Evolutionary conservation across 2,888 invertebrate genomes (phyloP).

Genomic region (Drosophila limbata): DNA sequence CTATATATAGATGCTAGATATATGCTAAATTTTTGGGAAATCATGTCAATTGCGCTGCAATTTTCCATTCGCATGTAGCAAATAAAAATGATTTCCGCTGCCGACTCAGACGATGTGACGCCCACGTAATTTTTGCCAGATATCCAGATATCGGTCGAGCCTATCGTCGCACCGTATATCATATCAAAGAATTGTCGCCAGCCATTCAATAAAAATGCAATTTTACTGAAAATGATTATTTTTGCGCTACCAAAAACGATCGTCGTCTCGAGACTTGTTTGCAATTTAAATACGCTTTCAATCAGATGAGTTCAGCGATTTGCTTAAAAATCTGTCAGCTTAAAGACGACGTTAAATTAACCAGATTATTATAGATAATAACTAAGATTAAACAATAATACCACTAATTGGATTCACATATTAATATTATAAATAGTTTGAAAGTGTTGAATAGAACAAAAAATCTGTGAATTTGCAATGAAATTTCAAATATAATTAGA

Average conservation of each 20-base stretch:
- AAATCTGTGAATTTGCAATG: too few species aligned
- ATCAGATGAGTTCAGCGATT: constrained; percentile 13
- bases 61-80: constrained; percentile 21
- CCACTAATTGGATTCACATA: not conserved
- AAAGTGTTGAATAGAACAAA: too few species aligned
- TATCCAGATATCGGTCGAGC: constrained; percentile 45
- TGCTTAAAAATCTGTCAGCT: constrained; percentile 2
- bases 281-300: constrained; percentile 51
- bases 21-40: constrained; percentile 49
- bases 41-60: constrained; percentile 74
- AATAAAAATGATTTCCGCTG: constrained; percentile 64
- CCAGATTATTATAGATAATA: constrained; percentile 30
- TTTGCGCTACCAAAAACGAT: constrained; percentile 65
- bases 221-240: constrained; percentile 76
- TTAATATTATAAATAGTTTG: too few species aligned
- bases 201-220: constrained; percentile 73
- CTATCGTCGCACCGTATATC: constrained; percentile 55
- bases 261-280: constrained; percentile 60
- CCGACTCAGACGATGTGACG: constrained; percentile 43
- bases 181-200: constrained; percentile 73
- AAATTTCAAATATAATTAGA: too few species aligned
- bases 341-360: constrained; percentile 17
- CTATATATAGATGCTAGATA: constrained; percentile 34
- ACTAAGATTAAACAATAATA: constrained; percentile 19
- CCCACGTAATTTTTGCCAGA: constrained; percentile 46